Evolutionary conservation across 2,888 invertebrate species (phyloP), one percentile per base, ranked within the genome.

Genomic region (Drosophila histrio): DNA sequence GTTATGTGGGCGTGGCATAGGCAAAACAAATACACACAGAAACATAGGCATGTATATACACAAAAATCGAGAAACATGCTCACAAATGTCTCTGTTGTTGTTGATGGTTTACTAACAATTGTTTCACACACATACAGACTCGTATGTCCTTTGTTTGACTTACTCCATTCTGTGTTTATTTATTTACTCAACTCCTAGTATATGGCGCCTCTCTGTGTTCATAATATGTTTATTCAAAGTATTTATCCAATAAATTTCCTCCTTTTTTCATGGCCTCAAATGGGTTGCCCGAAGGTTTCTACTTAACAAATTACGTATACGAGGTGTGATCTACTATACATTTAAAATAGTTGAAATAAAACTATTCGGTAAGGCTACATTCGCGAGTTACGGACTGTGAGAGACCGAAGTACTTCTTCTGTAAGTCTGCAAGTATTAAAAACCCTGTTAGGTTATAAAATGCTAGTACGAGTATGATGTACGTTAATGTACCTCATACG

Each of bases 171-270:
- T 64, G 49, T 75, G 80, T 82, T 82, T 80, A 71, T 86, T 88
- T 88, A 80, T 83, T 88, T 86, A 69, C 76, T 59, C 64, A 65
- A 61, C 66, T 73, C 30, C 44, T 41, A 57, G 34, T 43, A 47
- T 60, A 26, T 44, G 50, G 34, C 57, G 44, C 56, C 47, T 34
- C 50, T 57, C 46, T 38, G 54, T 63, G 43, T 38, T 67, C 57
- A 68, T 86, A 83, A 86, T 86, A 80, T 83, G 77, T 86, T 80
- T 79, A 79, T 79, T 67, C 36, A 50, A 60, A 76, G 77, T 83
- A 80, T 86, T 79, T 86, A 63, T 68, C 19, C 52, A 67, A 88
- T 83, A 82, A 67, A 67, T 62, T 73, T 2, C 30, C 47, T 44
- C 41, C 21, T 49, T 44, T 21, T 19, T 36, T 30, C 34, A n/a